Evolutionary conservation across 2,113 vertebrate species (phyloP), one percentile per base, ranked within the genome.

Genomic region (Pundamilia nyererei): DNA sequence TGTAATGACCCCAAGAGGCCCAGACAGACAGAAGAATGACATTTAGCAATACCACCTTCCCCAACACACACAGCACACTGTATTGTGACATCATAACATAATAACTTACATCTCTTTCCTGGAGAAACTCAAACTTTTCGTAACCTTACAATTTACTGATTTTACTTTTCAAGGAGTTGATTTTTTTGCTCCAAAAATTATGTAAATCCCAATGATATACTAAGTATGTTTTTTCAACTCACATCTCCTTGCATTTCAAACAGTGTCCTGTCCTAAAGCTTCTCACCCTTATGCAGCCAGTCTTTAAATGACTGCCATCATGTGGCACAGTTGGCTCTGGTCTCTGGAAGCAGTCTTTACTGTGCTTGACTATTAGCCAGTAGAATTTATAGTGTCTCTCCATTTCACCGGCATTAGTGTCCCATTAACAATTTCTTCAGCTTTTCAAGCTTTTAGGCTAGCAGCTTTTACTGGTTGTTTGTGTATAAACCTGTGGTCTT

Each of bases 11-110:
- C 58, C 7, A 81, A 51, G 82, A 33, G 40, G 81, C 88, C 55
- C 72, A 86, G 86, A 90, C 79, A 83, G 89, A 90, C 58, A 82
- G 82, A 82, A 75, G 77, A 92, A 62, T 90, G 89, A 86, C 81
- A 89, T 91, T 88, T 87, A 87, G 79, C 77, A 87, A 79, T 12
- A 6, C 15, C 19, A 17, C 17, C 12, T 53, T 6, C 40, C 79
- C 55, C 31, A 45, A 47, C 81, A 80, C 85, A 65, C 24, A 33
- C 29, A 77, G 26, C 26, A 77, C 45, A 77, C 15, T 77, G 42
- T 31, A 49, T 49, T 47, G 17, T 49, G 70, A 77, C 0, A 49
- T 12, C 15, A 47, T 29, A 12, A 7, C 24, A 31, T 47, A 47
- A 49, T 31, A 75, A 49, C 9, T 49, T 49, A 19, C 9, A 31